These are phyloP conservation scores for Caloenas nicobarica DNA, from an alignment of 2,113 vertebrate species.

Conservation along the genomic window DNA sequence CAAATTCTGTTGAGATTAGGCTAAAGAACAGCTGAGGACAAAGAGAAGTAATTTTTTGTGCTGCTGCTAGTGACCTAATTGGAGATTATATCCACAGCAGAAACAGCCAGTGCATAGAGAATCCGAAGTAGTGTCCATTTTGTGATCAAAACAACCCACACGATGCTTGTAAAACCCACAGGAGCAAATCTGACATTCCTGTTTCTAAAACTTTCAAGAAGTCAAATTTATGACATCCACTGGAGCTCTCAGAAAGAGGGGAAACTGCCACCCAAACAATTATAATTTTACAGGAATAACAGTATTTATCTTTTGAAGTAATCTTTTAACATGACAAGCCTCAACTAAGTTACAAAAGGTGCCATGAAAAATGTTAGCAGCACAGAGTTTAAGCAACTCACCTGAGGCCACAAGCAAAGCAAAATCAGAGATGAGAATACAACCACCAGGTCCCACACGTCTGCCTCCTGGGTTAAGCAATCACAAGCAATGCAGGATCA, in stretches of 20 bases:
- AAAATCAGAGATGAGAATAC: background rate
- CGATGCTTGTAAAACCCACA: background rate
- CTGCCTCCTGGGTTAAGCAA: background rate
- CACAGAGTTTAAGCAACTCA: constrained; percentile 3
- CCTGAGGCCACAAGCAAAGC: constrained; percentile 17
- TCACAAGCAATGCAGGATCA: background rate
- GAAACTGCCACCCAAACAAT: background rate
- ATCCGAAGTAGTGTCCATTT: background rate
- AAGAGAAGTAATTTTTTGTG: background rate
- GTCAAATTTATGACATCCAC: background rate
- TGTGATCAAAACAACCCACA: background rate
- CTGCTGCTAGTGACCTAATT: background rate
- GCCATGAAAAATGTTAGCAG: background rate
- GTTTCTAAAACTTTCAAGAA: background rate
- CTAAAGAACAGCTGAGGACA: background rate
- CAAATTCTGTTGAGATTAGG: background rate
- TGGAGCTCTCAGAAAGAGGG: background rate
- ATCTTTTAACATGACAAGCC: background rate
- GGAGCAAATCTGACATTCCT: background rate
- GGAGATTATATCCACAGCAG: background rate
- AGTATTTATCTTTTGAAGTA: background rate
- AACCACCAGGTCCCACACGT: background rate
- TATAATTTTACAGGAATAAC: background rate
- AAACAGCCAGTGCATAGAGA: background rate
- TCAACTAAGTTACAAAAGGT: background rate